Evolutionary conservation across 2,888 invertebrate species (phyloP).

Genomic region (Anoncus sp.): DNA sequence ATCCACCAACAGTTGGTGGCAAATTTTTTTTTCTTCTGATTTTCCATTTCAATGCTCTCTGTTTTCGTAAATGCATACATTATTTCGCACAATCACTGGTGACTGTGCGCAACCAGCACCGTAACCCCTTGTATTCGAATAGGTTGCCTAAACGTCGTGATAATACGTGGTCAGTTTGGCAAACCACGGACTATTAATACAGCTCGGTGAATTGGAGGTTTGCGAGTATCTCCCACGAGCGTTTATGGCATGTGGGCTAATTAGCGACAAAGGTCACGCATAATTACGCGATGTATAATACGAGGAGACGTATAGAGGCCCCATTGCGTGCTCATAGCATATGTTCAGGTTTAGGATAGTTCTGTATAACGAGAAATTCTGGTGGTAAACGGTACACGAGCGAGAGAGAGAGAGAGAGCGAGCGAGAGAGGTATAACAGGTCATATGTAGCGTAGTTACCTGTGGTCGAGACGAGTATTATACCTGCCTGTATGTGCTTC

Average conservation of each 20-base stretch:
- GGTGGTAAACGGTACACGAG: constrained; percentile 32
- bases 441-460: constrained; percentile 2
- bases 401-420: background rate
- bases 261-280: constrained; percentile 65
- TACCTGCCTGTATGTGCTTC: constrained; percentile 37
- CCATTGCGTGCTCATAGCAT: constrained; percentile 32
- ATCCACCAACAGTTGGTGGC: too few species aligned
- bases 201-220: constrained; percentile 37
- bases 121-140: constrained; percentile 12
- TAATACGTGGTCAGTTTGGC: constrained; percentile 49
- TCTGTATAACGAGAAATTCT: constrained; percentile 48
- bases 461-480: constrained; percentile 27
- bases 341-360: background rate
- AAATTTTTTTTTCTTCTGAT: too few species aligned
- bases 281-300: constrained; percentile 60
- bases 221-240: constrained; percentile 3
- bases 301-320: constrained; percentile 35
- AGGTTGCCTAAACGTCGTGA: constrained; percentile 49
- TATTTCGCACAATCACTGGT: background rate
- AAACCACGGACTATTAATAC: constrained; percentile 50
- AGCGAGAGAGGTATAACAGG: background rate
- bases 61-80: background rate
- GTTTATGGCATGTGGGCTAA: constrained; percentile 59
- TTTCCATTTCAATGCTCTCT: background rate
- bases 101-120: background rate